Conservation (phyloP, 2,888 invertebrate genomes). For the Lymantria dispar region DNA sequence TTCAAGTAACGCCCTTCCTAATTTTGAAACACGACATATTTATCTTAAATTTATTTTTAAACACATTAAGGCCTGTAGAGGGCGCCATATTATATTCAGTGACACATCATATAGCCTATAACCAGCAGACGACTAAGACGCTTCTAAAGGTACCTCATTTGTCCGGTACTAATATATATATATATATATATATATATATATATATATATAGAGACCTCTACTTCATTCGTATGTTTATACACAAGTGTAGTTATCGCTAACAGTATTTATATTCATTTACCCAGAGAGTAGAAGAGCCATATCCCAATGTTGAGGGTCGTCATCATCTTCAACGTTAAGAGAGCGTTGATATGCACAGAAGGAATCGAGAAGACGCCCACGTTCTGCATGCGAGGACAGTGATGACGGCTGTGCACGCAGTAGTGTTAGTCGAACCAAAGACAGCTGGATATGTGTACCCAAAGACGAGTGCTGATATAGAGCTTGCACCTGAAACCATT, state of each 20-base stretch:
- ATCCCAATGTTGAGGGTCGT: slow-evolving; percentile 89
- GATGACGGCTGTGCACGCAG: slow-evolving; percentile 85
- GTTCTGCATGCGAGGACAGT: slow-evolving; percentile 85
- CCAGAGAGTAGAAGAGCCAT: slow-evolving; percentile 90
- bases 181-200: too few relatives aligned
- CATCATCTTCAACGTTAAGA: slow-evolving; percentile 85
- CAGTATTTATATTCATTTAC: slow-evolving; percentile 49
- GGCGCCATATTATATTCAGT: too few relatives aligned
- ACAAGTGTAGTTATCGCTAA: slow-evolving; percentile 12
- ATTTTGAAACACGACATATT: too few relatives aligned
- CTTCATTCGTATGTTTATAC: background rate
- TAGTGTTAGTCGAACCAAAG: slow-evolving; percentile 87
- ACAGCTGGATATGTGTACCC: slow-evolving; percentile 85
- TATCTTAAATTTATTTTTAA: too few relatives aligned
- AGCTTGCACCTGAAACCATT: slow-evolving; percentile 85
- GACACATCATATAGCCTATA: too few relatives aligned
- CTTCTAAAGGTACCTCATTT: too few relatives aligned
- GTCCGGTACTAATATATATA: too few relatives aligned
- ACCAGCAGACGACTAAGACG: too few relatives aligned
- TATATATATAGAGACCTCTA: too few relatives aligned
- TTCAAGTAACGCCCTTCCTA: too few relatives aligned
- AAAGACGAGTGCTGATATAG: slow-evolving; percentile 89
- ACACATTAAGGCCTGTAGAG: too few relatives aligned
- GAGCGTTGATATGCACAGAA: slow-evolving; percentile 88
- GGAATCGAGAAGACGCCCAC: slow-evolving; percentile 86